Conservation (phyloP, 2,888 invertebrate genomes). For the Hirtodrosophila duncani region DNA sequence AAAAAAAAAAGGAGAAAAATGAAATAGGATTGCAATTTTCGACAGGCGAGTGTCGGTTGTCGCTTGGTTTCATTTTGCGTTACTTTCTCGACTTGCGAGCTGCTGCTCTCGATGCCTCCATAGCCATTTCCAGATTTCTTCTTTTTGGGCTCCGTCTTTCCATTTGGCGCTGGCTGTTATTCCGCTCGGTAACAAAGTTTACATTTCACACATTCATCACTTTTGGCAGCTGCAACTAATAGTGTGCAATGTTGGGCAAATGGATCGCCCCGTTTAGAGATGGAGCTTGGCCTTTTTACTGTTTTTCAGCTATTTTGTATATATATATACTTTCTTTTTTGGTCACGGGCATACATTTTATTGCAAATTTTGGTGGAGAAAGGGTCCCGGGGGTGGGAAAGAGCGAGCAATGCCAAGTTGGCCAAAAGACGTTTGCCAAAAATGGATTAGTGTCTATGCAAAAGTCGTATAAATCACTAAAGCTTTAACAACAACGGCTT, state of each 20-base stretch:
- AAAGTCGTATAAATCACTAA: constrained; percentile 65
- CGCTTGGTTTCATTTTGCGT: constrained; percentile 54
- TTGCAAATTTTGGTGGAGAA: constrained; percentile 46
- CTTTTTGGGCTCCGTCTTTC: constrained; percentile 37
- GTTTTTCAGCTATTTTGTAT: background rate
- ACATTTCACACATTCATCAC: constrained; percentile 74
- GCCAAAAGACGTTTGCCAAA: constrained; percentile 56
- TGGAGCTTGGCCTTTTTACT: background rate
- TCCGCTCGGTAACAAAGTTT: constrained; percentile 70
- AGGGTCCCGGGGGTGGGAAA: constrained; percentile 1
- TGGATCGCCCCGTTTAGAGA: constrained; percentile 51
- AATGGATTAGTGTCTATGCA: constrained; percentile 60
- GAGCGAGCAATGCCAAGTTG: constrained; percentile 50
- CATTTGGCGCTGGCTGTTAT: constrained; percentile 66
- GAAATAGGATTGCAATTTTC: constrained; percentile 67
- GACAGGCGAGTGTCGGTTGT: constrained; percentile 67
- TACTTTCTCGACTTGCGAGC: constrained; percentile 45
- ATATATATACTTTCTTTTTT: constrained; percentile 8
- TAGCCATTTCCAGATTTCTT: constrained; percentile 1
- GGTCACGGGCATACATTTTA: constrained; percentile 56
- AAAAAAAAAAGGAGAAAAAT: constrained; percentile 25
- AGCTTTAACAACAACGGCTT: constrained; percentile 66
- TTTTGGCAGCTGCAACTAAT: constrained; percentile 73
- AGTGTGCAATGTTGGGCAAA: constrained; percentile 67
- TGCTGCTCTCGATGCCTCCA: background rate